phyloP scores from a whole-genome alignment of 2,888 invertebrate genomes.

The Cephus sareptanus region DNA sequence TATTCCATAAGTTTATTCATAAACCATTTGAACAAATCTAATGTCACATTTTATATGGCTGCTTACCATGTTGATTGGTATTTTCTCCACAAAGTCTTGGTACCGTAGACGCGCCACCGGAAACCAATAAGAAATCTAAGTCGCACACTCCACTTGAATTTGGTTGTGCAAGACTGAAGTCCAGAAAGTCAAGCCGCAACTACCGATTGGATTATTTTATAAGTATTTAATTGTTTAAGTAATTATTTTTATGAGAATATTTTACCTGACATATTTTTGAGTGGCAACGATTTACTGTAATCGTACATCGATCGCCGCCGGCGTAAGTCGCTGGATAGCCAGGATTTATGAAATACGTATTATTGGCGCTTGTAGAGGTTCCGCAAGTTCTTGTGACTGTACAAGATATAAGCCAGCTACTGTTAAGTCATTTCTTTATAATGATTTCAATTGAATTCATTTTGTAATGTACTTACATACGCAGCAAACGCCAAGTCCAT shows the following conservation, averaged over 20 bases:
- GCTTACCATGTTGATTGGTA: slow-evolving; percentile 76
- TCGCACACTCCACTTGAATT: slow-evolving; percentile 78
- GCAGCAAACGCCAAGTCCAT: slow-evolving; percentile 83
- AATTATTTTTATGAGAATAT: neutral
- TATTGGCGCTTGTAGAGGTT: slow-evolving; percentile 77
- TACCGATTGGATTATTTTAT: slow-evolving; percentile 61
- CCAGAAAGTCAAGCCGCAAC: slow-evolving; percentile 82
- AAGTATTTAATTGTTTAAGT: slow-evolving; percentile 2
- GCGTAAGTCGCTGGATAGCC: slow-evolving; percentile 78
- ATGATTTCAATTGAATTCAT: neutral
- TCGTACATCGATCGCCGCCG: slow-evolving; percentile 77
- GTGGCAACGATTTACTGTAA: slow-evolving; percentile 79
- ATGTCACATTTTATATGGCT: neutral
- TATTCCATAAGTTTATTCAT: neutral
- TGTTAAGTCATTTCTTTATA: slow-evolving; percentile 7
- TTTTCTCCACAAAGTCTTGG: slow-evolving; percentile 84
- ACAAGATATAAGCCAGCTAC: slow-evolving; percentile 29
- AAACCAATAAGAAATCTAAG: slow-evolving; percentile 77
- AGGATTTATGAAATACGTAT: slow-evolving; percentile 86
- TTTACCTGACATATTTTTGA: slow-evolving; percentile 76
- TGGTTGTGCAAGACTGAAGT: slow-evolving; percentile 79
- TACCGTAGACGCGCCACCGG: slow-evolving; percentile 76
- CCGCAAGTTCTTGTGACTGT: slow-evolving; percentile 82
- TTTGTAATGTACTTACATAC: slow-evolving; percentile 73
- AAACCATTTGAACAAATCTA: neutral